Evolutionary conservation across 2,888 invertebrate species (phyloP).

Genomic region (Acleris emargana): DNA sequence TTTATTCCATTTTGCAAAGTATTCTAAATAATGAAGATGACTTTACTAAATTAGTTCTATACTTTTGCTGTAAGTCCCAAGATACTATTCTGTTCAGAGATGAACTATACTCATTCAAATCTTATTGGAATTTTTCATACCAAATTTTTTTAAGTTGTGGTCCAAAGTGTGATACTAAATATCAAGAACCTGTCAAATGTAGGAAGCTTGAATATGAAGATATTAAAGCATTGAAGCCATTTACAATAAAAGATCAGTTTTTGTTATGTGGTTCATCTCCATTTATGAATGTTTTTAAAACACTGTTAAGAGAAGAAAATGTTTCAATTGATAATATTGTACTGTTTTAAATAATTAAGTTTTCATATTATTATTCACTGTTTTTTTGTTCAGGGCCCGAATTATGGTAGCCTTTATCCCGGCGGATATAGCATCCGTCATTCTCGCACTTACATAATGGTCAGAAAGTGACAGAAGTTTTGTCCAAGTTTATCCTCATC

Average conservation of each 20-base stretch:
- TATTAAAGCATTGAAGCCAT: slow-evolving; percentile 60
- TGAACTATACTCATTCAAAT: slow-evolving; percentile 82
- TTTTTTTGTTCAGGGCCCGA: too few relatives aligned
- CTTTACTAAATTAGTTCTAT: slow-evolving; percentile 84
- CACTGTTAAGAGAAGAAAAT: slow-evolving; percentile 51
- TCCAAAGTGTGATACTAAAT: slow-evolving; percentile 55
- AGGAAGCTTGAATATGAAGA: slow-evolving; percentile 61
- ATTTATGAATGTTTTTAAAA: slow-evolving; percentile 80
- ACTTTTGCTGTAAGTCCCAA: slow-evolving; percentile 84
- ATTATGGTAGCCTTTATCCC: too few relatives aligned
- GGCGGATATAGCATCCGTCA: too few relatives aligned
- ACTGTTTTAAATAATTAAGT: slow-evolving; percentile 55
- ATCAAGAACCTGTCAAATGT: slow-evolving; percentile 78
- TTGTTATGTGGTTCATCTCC: slow-evolving; percentile 85
- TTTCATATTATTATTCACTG: not conserved
- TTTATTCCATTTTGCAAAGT: slow-evolving; percentile 84
- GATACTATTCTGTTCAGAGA: slow-evolving; percentile 85
- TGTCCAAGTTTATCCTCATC: too few relatives aligned
- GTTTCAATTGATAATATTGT: slow-evolving; percentile 58
- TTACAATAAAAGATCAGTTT: slow-evolving; percentile 64
- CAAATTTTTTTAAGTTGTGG: slow-evolving; percentile 80
- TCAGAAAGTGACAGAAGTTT: too few relatives aligned
- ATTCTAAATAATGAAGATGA: slow-evolving; percentile 87
- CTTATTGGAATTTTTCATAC: slow-evolving; percentile 90
- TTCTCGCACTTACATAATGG: too few relatives aligned